These are phyloP conservation scores for Mechanitis messenoides DNA, from an alignment of 2,888 invertebrate genomes.

Conservation along the genomic window DNA sequence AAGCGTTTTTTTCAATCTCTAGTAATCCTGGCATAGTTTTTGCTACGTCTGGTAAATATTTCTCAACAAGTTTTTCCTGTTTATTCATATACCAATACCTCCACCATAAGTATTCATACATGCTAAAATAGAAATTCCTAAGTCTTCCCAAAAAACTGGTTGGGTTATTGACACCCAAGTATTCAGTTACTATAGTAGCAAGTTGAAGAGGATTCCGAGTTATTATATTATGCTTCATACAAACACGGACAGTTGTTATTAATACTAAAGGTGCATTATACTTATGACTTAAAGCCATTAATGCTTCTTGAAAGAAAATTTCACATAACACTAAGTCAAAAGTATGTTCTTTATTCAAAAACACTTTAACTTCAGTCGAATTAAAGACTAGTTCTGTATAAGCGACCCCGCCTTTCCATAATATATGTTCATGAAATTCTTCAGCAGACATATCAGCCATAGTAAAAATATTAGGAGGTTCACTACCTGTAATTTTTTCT, in stretches of 20 bases:
- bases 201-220: constrained; percentile 58
- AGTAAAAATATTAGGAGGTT: constrained; percentile 59
- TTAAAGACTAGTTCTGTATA: constrained; percentile 52
- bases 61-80: constrained; percentile 53
- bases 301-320: constrained; percentile 66
- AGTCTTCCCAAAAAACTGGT: constrained; percentile 71
- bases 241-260: constrained; percentile 60
- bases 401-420: constrained; percentile 39
- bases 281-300: constrained; percentile 58
- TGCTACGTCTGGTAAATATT: constrained; percentile 50
- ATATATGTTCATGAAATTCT: constrained; percentile 44
- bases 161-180: constrained; percentile 55
- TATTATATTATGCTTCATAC: constrained; percentile 57
- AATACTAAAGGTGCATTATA: constrained; percentile 58
- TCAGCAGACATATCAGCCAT: constrained; percentile 57
- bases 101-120: constrained; percentile 59
- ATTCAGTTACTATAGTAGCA: constrained; percentile 52
- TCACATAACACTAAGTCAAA: constrained; percentile 68
- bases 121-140: constrained; percentile 62
- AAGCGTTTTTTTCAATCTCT: constrained; percentile 55
- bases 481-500: constrained; percentile 42
- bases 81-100: constrained; percentile 53
- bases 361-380: constrained; percentile 46
- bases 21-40: constrained; percentile 52
- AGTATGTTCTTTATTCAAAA: constrained; percentile 48